Evolutionary conservation across 2,797 vertebrate genomes (phyloP).

Genomic region (Megaceryle alcyon): DNA sequence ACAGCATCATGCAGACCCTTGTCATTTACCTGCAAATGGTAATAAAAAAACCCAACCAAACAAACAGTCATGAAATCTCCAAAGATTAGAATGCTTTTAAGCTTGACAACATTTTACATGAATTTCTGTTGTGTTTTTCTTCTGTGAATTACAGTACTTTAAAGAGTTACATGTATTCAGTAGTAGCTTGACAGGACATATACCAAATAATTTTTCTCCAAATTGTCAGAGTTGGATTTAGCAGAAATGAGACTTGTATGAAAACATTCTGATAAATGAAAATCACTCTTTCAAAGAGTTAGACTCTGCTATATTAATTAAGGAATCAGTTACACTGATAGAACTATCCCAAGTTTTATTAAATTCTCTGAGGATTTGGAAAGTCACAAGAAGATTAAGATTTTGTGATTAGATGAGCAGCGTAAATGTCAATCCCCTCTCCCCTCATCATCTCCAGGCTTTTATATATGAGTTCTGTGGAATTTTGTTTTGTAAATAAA

Average conservation of each 20-base stretch:
- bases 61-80: background rate
- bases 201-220: background rate
- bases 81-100: background rate
- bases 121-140: background rate
- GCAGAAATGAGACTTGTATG: background rate
- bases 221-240: background rate
- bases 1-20: background rate
- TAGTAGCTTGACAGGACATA: background rate
- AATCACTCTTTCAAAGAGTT: background rate
- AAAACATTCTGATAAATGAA: conserved; percentile 14
- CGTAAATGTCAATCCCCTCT: background rate
- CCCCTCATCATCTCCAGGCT: background rate
- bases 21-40: background rate
- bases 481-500: background rate
- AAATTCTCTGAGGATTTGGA: conserved; percentile 3
- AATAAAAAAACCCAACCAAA: background rate
- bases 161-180: background rate
- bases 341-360: background rate
- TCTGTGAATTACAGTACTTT: background rate
- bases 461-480: background rate
- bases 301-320: background rate
- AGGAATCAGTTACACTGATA: background rate
- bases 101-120: background rate
- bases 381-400: background rate
- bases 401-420: background rate